Evolutionary conservation across 2,888 invertebrate species (phyloP).

Genomic region (Cinara cedri): DNA sequence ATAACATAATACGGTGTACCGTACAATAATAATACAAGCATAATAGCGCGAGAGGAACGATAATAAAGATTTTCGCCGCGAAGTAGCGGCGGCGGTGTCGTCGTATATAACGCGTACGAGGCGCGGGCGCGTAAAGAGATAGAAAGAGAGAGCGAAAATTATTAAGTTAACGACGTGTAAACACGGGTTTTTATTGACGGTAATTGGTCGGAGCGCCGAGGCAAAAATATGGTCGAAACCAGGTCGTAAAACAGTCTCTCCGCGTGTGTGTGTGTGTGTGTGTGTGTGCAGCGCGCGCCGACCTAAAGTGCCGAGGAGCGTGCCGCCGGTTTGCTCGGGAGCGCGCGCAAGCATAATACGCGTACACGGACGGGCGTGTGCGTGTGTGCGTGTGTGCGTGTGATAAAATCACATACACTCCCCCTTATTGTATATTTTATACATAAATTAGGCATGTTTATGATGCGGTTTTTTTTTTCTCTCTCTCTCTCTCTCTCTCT

Average conservation of each 20-base stretch:
- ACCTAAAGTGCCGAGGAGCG: conserved; percentile 55
- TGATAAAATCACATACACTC: conserved; percentile 54
- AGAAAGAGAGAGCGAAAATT: conserved; percentile 37
- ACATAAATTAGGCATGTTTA: conserved; percentile 54
- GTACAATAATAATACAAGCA: too few relatives aligned
- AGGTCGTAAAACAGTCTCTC: conserved; percentile 54
- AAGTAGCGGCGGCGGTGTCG: neutral
- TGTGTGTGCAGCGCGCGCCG: conserved; percentile 6
- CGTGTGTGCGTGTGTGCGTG: neutral
- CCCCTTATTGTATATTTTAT: neutral
- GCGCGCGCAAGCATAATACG: too few relatives aligned
- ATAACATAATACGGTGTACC: too few relatives aligned
- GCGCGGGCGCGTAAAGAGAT: neutral
- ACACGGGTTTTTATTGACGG: conserved; percentile 56
- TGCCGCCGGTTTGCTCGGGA: conserved; percentile 36
- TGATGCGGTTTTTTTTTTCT: conserved; percentile 22
- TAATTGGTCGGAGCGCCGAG: conserved; percentile 55
- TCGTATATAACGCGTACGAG: too few relatives aligned
- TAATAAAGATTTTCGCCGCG: too few relatives aligned
- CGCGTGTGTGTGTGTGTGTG: conserved; percentile 11
- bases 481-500: too few relatives aligned
- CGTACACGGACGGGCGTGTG: neutral
- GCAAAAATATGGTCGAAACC: conserved; percentile 57
- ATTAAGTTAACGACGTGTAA: conserved; percentile 57
- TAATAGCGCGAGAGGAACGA: too few relatives aligned